A percentile compares a stretch with the other conserved stretches of the same genome.
Evolutionary conservation across 2,888 invertebrate genomes (phyloP).

Genomic region (Synanthedon tipuliformis): DNA sequence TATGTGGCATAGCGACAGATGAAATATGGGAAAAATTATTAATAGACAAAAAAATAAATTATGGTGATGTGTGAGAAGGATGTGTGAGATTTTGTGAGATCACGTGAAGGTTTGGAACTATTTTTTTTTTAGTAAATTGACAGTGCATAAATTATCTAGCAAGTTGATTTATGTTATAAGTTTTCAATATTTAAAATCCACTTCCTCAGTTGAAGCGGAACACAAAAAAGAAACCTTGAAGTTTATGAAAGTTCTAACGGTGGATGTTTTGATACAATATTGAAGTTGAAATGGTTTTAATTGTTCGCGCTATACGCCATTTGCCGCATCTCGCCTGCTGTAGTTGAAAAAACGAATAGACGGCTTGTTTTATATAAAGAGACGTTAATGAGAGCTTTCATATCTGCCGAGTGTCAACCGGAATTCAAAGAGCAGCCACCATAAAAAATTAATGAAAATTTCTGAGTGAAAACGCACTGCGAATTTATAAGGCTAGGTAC

Average conservation of each 20-base stretch:
- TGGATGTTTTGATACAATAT: constrained; percentile 14
- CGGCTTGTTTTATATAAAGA: constrained; percentile 7
- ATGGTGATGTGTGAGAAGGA: too few species aligned
- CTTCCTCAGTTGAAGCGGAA: too few species aligned
- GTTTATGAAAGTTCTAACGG: constrained; percentile 10
- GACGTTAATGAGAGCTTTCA: constrained; percentile 13
- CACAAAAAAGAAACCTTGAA: constrained; percentile 1
- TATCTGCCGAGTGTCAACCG: constrained; percentile 5
- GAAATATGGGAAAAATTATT: too few species aligned
- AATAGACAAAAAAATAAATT: too few species aligned
- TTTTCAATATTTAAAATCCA: too few species aligned
- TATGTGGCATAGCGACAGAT: too few species aligned
- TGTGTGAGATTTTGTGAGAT: too few species aligned
- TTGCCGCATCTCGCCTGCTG: constrained; percentile 7
- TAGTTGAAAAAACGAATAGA: constrained; percentile 8
- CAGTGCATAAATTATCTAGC: too few species aligned
- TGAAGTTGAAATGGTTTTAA: constrained; percentile 10
- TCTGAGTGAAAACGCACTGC: neutral
- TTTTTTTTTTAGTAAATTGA: too few species aligned
- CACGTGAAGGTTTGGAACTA: too few species aligned
- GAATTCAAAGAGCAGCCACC: constrained; percentile 4
- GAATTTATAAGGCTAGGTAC: neutral
- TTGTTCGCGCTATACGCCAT: constrained; percentile 8
- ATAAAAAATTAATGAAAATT: neutral
- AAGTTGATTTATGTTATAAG: too few species aligned